Conservation (phyloP, 2,113 vertebrate species). For the Chionodraco myersi region DNA sequence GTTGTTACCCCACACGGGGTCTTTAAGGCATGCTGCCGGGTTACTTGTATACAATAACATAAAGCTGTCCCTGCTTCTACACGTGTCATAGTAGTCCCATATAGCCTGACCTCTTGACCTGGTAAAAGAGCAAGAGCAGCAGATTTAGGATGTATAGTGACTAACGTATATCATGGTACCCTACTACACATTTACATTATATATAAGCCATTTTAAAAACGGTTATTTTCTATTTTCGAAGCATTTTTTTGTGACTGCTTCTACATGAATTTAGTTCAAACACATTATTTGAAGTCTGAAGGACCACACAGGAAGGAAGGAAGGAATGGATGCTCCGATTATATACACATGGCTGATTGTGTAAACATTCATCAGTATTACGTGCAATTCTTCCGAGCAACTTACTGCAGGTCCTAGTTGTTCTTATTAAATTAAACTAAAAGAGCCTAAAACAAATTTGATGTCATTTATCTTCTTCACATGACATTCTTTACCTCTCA, state of each 20-base stretch:
- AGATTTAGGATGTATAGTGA: not conserved
- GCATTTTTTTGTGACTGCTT: constrained; percentile 1
- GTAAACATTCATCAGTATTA: constrained; percentile 22
- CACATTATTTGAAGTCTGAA: constrained; percentile 10
- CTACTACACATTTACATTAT: not conserved
- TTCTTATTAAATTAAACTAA: not conserved
- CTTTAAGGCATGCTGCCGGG: not conserved
- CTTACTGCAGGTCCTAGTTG: not conserved
- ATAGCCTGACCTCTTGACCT: not conserved
- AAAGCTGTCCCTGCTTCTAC: not conserved
- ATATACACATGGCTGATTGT: constrained; percentile 22
- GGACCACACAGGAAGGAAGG: constrained; percentile 32
- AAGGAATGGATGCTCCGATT: constrained; percentile 19
- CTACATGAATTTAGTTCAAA: not conserved
- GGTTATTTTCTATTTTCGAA: constrained; percentile 2
- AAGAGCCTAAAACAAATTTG: not conserved
- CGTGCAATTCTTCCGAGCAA: not conserved
- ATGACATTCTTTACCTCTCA: constrained; percentile 1
- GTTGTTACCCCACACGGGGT: not conserved
- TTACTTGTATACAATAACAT: not conserved
- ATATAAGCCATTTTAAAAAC: not conserved
- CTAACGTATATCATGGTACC: not conserved
- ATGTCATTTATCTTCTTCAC: not conserved
- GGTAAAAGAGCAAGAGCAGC: not conserved
- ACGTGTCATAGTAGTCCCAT: not conserved